A percentile compares a stretch with the other conserved stretches of the same genome.
Evolutionary conservation across 1,140 invertebrate genomes (phyloP).

Genomic region (Lepidostoma basale): DNA sequence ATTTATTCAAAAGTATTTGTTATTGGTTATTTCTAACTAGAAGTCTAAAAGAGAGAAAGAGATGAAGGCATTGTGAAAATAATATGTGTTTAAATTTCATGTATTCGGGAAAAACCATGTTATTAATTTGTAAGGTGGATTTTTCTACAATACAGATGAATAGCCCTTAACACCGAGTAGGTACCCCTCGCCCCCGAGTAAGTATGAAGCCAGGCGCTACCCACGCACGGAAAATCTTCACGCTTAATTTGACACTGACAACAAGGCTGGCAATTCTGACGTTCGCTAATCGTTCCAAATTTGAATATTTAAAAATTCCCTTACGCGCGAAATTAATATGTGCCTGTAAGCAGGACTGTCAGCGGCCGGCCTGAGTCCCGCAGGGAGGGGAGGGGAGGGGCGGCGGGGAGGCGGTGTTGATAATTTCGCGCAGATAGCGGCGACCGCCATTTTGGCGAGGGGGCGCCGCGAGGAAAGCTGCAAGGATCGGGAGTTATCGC

Average conservation of each 20-base stretch:
- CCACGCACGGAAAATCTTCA: conserved; percentile 17
- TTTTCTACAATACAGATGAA: too few relatives aligned
- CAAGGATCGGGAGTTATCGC: conserved; percentile 43
- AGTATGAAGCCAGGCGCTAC: background rate
- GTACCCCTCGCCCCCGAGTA: background rate
- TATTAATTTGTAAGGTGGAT: too few relatives aligned
- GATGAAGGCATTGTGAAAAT: too few relatives aligned
- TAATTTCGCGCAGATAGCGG: conserved; percentile 37
- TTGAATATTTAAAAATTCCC: conserved; percentile 35
- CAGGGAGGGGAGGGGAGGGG: too few relatives aligned
- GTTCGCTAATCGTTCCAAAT: conserved; percentile 34
- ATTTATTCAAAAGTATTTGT: too few relatives aligned
- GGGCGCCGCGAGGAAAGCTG: conserved; percentile 35
- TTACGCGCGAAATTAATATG: conserved; percentile 30
- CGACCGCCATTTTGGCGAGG: conserved; percentile 31
- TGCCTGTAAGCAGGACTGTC: conserved; percentile 27
- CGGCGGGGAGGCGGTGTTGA: conserved; percentile 11
- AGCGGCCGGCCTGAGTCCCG: too few relatives aligned
- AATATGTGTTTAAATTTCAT: too few relatives aligned
- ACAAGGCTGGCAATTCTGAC: conserved; percentile 22
- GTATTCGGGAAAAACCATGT: too few relatives aligned
- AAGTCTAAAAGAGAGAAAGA: too few relatives aligned
- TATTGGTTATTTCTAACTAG: too few relatives aligned
- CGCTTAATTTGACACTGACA: conserved; percentile 34
- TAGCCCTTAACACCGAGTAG: background rate